Evolutionary conservation across 2,888 invertebrate species (phyloP), one percentile per base, ranked within the genome.

Genomic region (Exephanes ischioxanthus): DNA sequence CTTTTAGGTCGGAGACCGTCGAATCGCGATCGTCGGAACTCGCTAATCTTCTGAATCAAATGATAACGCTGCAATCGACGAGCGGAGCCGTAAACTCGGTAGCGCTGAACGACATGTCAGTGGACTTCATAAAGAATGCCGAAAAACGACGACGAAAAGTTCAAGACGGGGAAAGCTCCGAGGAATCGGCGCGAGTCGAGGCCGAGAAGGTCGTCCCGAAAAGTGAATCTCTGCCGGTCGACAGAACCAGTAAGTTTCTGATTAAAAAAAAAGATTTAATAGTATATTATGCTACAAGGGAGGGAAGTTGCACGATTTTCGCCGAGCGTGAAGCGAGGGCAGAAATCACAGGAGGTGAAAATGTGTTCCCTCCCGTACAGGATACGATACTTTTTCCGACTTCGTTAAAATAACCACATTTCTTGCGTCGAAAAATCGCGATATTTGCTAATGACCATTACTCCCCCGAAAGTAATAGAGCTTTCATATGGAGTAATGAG

Each of bases 1-100:
- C 1, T 84, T 80, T 11, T 72, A 88, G 88, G 66, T 70, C 84
- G 30, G 87, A 87, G 48, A 72, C 53, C 30, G 72, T 70, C 30
- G 90, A 90, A 71, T 90, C 91, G 22, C 88, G 90, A 33, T 89
- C 90, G 9, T 86, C 89, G 33, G 92, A 92, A 75, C 84, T 93
- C 41, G 90, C 89, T 16, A 82, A 89, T 73, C 86, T 91, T n/a
- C 84, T 92, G 53, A 89, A 91, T 86, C 84, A 89, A 87, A 87
- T 90, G 58, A 88, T 89, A 73, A 89, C 85, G 6, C 85, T 88
- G 26, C 89, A 90, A 82, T 84, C 88, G 51, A 76, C 75, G 9
- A 76, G 75, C 63, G 71, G 75, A 63, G 48, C 81, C 16, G 68
- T 77, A 3, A 75, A 81, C 58, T 48, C 73, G 66, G 61, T 37